Evolutionary conservation across 2,113 vertebrate species (phyloP).

Genomic region (Hirundichthys speculiger): DNA sequence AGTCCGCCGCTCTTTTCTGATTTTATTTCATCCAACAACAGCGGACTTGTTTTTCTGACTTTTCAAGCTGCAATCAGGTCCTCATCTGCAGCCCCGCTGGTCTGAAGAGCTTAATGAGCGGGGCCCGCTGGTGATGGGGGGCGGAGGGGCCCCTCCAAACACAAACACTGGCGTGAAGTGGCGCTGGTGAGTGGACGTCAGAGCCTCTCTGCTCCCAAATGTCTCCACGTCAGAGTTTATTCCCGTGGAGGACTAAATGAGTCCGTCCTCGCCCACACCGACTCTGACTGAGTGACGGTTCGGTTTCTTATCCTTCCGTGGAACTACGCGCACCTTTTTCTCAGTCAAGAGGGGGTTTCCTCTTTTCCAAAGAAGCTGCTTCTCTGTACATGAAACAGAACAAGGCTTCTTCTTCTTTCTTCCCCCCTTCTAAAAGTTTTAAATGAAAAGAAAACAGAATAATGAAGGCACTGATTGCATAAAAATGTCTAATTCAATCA

Average conservation of each 20-base stretch:
- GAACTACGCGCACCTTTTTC: too few species aligned
- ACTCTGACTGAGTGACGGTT: background rate
- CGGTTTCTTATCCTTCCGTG: background rate
- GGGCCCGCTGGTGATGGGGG: slow-evolving; percentile 26
- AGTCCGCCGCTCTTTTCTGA: too few species aligned
- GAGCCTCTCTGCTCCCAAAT: slow-evolving; percentile 4
- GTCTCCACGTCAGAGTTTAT: slow-evolving; percentile 9
- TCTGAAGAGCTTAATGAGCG: slow-evolving; percentile 31
- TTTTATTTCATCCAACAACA: background rate
- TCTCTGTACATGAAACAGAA: background rate
- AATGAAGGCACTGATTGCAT: too few species aligned
- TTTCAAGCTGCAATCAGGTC: slow-evolving; percentile 33
- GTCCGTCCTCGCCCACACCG: background rate
- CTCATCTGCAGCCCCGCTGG: slow-evolving; percentile 11
- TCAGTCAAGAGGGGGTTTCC: slow-evolving; percentile 22
- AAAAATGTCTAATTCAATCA: too few species aligned
- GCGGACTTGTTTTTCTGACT: background rate
- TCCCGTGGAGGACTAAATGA: background rate
- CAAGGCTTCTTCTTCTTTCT: background rate
- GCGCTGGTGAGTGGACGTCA: slow-evolving; percentile 13
- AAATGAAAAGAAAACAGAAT: too few species aligned
- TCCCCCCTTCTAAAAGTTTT: too few species aligned
- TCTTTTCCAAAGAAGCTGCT: background rate
- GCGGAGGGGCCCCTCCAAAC: slow-evolving; percentile 27
- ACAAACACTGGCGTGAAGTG: slow-evolving; percentile 44